These are phyloP conservation scores for Drosophila sordidula DNA, from an alignment of 2,888 invertebrate species.

Conservation along the genomic window DNA sequence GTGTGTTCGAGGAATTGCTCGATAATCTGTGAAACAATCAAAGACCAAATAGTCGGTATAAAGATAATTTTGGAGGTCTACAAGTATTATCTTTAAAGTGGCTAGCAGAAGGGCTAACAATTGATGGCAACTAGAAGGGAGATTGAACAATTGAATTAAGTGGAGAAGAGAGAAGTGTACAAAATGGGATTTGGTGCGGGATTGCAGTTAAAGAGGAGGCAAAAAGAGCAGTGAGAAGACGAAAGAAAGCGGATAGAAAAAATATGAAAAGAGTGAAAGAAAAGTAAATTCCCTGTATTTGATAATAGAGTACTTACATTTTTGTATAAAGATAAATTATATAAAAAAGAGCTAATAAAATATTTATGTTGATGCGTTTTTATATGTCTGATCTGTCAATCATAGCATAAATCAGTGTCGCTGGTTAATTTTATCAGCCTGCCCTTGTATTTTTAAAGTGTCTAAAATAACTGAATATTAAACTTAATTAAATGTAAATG, in stretches of 20 bases:
- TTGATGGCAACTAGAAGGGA: not conserved
- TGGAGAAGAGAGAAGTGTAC: not conserved
- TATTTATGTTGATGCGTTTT: too few relatives aligned
- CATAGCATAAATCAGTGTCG: too few relatives aligned
- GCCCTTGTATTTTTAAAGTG: too few relatives aligned
- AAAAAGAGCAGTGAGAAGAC: not conserved
- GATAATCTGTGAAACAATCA: conserved; percentile 59
- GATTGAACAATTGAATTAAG: conserved; percentile 8
- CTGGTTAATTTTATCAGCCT: too few relatives aligned
- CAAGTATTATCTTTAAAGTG: conserved; percentile 3
- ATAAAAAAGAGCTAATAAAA: too few relatives aligned
- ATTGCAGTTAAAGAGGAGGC: too few relatives aligned
- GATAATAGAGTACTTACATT: not conserved
- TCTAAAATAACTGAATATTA: too few relatives aligned
- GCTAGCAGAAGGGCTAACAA: not conserved
- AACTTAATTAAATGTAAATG: too few relatives aligned
- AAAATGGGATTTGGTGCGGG: not conserved
- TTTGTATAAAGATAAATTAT: not conserved
- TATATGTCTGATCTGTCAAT: too few relatives aligned
- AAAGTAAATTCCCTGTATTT: not conserved
- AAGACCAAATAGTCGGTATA: conserved; percentile 15
- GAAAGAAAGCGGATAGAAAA: not conserved
- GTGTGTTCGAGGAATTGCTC: conserved; percentile 28
- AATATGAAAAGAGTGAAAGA: not conserved
- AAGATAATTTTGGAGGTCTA: conserved; percentile 13